Conservation (phyloP, 1,140 invertebrate genomes). For the Lordiphosa mommai region DNA sequence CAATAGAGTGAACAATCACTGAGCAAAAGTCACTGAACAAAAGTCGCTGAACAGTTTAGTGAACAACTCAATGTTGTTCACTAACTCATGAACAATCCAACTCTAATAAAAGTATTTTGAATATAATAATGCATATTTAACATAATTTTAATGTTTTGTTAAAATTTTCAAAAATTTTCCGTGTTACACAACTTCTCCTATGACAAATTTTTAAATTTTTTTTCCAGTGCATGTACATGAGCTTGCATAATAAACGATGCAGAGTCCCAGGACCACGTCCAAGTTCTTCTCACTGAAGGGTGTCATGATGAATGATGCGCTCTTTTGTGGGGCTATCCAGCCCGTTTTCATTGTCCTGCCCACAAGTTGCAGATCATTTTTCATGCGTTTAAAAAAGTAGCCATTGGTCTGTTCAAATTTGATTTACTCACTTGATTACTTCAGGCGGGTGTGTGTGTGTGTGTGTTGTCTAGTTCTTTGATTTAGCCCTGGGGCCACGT, state of each 20-base stretch:
- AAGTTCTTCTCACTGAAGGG: conserved; percentile 41
- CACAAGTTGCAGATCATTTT: conserved; percentile 55
- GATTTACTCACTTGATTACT: conserved; percentile 77
- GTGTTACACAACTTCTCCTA: not conserved
- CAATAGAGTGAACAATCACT: too few species aligned
- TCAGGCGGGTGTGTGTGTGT: not conserved
- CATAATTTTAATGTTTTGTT: too few species aligned
- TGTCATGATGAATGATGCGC: conserved; percentile 74
- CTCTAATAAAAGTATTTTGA: too few species aligned
- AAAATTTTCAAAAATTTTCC: not conserved
- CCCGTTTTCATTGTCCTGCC: conserved; percentile 12
- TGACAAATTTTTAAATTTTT: not conserved
- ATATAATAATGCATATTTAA: too few species aligned
- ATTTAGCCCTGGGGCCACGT: conserved; percentile 33
- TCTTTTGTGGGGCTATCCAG: conserved; percentile 5
- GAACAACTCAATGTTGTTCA: too few species aligned
- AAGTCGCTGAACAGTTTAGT: too few species aligned
- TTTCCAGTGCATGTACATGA: conserved; percentile 39
- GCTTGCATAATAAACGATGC: conserved; percentile 72
- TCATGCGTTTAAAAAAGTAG: conserved; percentile 66
- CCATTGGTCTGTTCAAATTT: conserved; percentile 64
- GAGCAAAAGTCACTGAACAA: too few species aligned
- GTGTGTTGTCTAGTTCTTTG: conserved; percentile 2
- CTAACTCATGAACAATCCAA: too few species aligned
- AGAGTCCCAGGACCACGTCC: conserved; percentile 5